Conservation (phyloP, 2,113 vertebrate genomes). For the Galemys pyrenaicus region DNA sequence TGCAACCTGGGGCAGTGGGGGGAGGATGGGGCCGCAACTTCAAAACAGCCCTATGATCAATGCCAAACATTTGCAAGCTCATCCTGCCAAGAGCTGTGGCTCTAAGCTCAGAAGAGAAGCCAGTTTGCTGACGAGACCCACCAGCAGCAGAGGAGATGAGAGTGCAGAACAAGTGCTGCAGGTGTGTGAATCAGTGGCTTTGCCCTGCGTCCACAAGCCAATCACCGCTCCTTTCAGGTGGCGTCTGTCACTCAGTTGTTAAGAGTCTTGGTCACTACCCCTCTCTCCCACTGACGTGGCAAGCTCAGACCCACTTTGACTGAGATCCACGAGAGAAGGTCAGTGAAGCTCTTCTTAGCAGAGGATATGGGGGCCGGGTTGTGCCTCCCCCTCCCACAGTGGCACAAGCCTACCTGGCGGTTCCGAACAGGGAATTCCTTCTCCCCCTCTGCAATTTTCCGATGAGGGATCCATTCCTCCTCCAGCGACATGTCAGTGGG, state of each 20-base stretch:
- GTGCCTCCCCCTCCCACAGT: rapidly evolving
- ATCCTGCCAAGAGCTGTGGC: not conserved
- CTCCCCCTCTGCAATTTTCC: slow-evolving; percentile 77
- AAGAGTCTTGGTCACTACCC: not conserved
- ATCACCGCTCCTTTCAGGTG: not conserved
- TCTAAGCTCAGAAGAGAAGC: not conserved
- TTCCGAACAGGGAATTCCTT: slow-evolving; percentile 88
- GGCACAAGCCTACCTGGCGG: slow-evolving; percentile 82
- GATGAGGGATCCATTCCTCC: slow-evolving; percentile 86
- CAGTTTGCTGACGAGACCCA: not conserved
- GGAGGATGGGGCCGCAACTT: not conserved
- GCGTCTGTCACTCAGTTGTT: not conserved
- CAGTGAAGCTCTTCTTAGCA: slow-evolving; percentile 18
- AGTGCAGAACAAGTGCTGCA: not conserved
- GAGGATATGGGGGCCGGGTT: not conserved
- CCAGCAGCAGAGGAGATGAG: not conserved
- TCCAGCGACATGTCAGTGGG: not conserved
- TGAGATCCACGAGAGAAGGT: not conserved
- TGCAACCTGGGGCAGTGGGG: not conserved
- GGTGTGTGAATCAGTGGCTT: not conserved
- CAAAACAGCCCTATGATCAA: not conserved
- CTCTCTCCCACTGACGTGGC: not conserved
- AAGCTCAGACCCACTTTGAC: not conserved
- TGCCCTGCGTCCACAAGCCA: not conserved
- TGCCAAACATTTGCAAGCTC: not conserved